These are phyloP conservation scores for Orchesella cincta DNA, from an alignment of 1,140 invertebrate species.

Conservation along the genomic window DNA sequence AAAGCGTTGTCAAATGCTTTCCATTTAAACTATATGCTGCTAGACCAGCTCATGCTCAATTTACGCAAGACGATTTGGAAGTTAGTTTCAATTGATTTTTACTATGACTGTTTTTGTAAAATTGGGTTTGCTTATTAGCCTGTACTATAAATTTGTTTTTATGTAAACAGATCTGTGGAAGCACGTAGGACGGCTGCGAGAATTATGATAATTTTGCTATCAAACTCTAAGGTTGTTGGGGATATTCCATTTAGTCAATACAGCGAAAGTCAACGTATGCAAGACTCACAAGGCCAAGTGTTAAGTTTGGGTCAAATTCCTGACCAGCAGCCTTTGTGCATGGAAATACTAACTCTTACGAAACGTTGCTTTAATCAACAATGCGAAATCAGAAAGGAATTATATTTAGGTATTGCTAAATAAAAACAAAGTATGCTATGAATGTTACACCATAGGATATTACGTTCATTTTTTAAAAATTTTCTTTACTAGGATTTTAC, in stretches of 20 bases:
- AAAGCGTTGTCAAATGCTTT: slow-evolving; percentile 43
- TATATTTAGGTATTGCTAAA: slow-evolving; percentile 45
- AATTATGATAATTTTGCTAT: slow-evolving; percentile 38
- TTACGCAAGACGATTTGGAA: slow-evolving; percentile 47
- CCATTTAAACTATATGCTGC: slow-evolving; percentile 34
- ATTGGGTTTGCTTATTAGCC: no score
- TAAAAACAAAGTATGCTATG: not conserved
- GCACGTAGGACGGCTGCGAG: slow-evolving; percentile 22
- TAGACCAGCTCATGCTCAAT: slow-evolving; percentile 40
- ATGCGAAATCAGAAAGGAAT: slow-evolving; percentile 37
- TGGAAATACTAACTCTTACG: slow-evolving; percentile 41
- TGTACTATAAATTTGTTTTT: no score
- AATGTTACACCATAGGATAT: not conserved
- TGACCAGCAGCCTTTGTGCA: slow-evolving; percentile 38
- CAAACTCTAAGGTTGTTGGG: slow-evolving; percentile 40
- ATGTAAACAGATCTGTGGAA: slow-evolving; percentile 42
- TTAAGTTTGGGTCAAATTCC: slow-evolving; percentile 1
- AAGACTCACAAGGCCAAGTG: not conserved
- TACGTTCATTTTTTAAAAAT: not conserved
- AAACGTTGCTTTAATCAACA: slow-evolving; percentile 43
- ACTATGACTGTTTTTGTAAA: no score
- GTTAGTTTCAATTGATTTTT: no score
- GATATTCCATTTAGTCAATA: slow-evolving; percentile 40
- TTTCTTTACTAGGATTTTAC: slow-evolving; percentile 4
- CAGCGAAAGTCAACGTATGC: slow-evolving; percentile 37